Evolutionary conservation across 2,888 invertebrate species (phyloP).

Genomic region (Phoenoteleia sp.): DNA sequence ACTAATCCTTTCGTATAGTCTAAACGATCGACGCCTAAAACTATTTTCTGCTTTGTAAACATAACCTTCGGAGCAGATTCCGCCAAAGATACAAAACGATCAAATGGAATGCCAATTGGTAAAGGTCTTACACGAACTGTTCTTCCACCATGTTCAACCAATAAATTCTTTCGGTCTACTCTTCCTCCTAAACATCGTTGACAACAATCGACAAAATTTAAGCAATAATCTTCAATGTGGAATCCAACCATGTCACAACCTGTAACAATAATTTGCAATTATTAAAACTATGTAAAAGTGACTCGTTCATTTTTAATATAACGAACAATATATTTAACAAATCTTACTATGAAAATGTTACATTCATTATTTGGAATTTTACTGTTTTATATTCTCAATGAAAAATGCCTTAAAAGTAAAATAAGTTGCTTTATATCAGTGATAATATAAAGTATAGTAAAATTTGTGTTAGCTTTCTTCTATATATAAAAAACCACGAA

Average conservation of each 20-base stretch:
- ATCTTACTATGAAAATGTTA: too few relatives aligned
- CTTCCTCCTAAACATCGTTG: constrained; percentile 95
- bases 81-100: constrained; percentile 94
- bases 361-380: too few relatives aligned
- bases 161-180: constrained; percentile 94
- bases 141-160: constrained; percentile 95
- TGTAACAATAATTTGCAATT: constrained; percentile 77
- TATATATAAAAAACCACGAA: too few relatives aligned
- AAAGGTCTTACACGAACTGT: constrained; percentile 94
- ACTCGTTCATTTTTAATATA: too few relatives aligned
- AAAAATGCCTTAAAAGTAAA: too few relatives aligned
- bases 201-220: constrained; percentile 97
- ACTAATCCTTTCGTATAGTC: constrained; percentile 97
- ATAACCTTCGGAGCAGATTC: constrained; percentile 89
- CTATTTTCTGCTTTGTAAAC: constrained; percentile 92
- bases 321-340: too few relatives aligned
- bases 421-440: too few relatives aligned
- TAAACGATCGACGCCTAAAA: constrained; percentile 95
- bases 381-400: too few relatives aligned
- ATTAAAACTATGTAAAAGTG: too few relatives aligned
- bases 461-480: too few relatives aligned
- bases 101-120: constrained; percentile 96
- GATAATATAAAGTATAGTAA: too few relatives aligned
- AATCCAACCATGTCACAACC: constrained; percentile 98
- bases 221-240: constrained; percentile 96